Conservation (phyloP, 2,113 vertebrate genomes). For the Chamaetylas fuelleborni region DNA sequence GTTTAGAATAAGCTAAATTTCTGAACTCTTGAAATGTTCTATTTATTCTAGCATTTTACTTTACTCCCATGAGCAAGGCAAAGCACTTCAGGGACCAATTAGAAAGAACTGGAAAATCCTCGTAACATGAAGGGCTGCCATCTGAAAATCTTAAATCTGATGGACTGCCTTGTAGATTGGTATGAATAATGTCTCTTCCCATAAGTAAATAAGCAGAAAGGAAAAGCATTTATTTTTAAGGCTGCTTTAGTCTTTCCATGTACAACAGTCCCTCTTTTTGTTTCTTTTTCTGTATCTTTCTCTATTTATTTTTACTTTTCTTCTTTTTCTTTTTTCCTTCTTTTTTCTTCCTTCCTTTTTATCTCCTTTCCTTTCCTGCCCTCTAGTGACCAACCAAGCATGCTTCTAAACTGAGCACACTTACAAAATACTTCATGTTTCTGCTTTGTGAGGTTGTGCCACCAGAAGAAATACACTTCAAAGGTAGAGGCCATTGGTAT, state of each 20-base stretch:
- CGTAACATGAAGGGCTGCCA: background rate
- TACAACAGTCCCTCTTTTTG: background rate
- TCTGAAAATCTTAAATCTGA: background rate
- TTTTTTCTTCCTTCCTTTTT: background rate
- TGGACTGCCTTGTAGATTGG: background rate
- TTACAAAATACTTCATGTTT: background rate
- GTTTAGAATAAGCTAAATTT: background rate
- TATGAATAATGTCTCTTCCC: background rate
- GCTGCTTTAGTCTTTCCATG: background rate
- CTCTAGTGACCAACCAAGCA: constrained; percentile 15
- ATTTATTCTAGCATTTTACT: background rate
- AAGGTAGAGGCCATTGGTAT: background rate
- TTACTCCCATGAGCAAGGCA: background rate
- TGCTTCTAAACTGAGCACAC: background rate
- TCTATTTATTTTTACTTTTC: background rate
- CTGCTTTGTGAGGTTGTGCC: background rate
- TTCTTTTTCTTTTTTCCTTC: fast-evolving
- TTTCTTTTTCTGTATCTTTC: background rate
- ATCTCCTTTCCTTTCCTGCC: constrained; percentile 40
- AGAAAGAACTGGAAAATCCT: background rate
- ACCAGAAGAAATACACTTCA: background rate
- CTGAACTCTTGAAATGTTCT: background rate
- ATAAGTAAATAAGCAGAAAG: background rate
- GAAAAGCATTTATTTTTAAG: background rate
- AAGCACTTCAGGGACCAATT: background rate